These are phyloP conservation scores for Ophion obscuratus DNA, from an alignment of 2,888 invertebrate genomes.

Conservation along the genomic window DNA sequence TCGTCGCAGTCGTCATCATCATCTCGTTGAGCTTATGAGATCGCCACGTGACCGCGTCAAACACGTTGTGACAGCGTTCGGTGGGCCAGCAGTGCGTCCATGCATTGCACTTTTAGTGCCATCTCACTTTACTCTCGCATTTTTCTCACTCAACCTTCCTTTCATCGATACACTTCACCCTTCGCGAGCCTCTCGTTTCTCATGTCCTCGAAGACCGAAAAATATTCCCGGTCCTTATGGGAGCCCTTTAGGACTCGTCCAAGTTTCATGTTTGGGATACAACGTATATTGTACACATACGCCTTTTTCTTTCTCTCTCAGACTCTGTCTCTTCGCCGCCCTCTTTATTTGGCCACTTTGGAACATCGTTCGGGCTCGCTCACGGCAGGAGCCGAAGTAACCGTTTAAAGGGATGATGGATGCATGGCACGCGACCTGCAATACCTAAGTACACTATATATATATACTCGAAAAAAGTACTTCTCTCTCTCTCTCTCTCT, in stretches of 20 bases:
- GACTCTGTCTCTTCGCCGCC: background rate
- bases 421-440: conserved; percentile 82
- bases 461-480: background rate
- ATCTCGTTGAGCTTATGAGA: conserved; percentile 62
- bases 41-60: conserved; percentile 76
- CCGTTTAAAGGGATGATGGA: conserved; percentile 83
- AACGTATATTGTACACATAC: conserved; percentile 7
- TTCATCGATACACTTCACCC: conserved; percentile 44
- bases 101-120: background rate
- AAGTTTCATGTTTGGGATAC: conserved; percentile 18
- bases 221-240: conserved; percentile 24
- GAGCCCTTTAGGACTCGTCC: conserved; percentile 18
- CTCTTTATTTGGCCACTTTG: conserved; percentile 58
- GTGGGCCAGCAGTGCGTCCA: conserved; percentile 50
- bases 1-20: conserved; percentile 39
- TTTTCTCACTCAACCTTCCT: conserved; percentile 15
- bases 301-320: background rate
- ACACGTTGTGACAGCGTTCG: conserved; percentile 76
- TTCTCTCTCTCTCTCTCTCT: conserved; percentile 20
- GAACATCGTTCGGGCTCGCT: conserved; percentile 44
- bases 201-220: conserved; percentile 1
- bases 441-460: conserved; percentile 72
- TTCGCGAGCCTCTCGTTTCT: conserved; percentile 38
- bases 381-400: conserved; percentile 67
- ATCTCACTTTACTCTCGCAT: conserved; percentile 15